phyloP scores from a whole-genome alignment of 2,888 invertebrate genomes.

The Morpho deidamia region DNA sequence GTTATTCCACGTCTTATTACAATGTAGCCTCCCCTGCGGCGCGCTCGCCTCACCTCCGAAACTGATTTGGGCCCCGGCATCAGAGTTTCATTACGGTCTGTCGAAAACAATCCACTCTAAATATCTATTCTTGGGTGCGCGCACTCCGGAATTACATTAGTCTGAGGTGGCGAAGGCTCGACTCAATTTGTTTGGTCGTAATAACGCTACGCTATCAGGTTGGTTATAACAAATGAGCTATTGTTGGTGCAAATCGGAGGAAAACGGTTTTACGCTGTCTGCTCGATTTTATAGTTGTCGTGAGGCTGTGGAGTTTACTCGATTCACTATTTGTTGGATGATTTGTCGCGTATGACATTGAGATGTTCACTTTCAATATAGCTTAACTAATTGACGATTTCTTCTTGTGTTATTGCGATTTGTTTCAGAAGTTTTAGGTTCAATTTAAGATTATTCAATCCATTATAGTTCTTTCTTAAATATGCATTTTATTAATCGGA shows the following conservation, averaged over 20 bases:
- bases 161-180: conserved; percentile 79
- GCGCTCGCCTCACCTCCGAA: conserved; percentile 73
- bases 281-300: conserved; percentile 53
- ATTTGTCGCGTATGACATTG: no score
- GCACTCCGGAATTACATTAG: conserved; percentile 76
- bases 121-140: conserved; percentile 77
- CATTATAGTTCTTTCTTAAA: no score
- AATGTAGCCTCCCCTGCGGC: conserved; percentile 76
- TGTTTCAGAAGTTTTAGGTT: no score
- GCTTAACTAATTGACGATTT: no score
- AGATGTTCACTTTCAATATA: no score
- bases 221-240: conserved; percentile 77
- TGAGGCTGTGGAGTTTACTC: not conserved
- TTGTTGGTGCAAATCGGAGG: conserved; percentile 70
- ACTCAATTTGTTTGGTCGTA: conserved; percentile 78
- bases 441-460: no score
- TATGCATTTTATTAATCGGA: no score
- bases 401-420: no score
- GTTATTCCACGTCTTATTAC: conserved; percentile 76
- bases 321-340: no score
- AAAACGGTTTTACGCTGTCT: conserved; percentile 67
- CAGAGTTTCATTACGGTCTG: conserved; percentile 79
- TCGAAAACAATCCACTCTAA: conserved; percentile 79
- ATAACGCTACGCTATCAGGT: conserved; percentile 71
- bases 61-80: conserved; percentile 74